These are phyloP conservation scores for Carassius gibelio DNA, from an alignment of 2,113 vertebrate species.

Conservation along the genomic window DNA sequence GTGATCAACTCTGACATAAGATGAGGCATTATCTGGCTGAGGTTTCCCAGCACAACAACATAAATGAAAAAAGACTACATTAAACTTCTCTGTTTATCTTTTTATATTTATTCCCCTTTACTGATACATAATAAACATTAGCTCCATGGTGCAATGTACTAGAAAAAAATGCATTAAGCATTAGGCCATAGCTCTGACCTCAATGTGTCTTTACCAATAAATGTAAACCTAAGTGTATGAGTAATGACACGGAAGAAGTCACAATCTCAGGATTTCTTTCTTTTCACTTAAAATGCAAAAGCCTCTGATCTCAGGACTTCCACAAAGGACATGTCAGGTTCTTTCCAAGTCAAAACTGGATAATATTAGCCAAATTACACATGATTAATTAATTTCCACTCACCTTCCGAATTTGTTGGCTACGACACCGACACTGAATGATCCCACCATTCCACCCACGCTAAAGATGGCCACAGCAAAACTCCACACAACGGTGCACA, in stretches of 20 bases:
- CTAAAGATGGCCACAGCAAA: slow-evolving; percentile 91
- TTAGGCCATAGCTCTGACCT: background rate
- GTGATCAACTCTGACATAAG: background rate
- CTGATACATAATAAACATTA: background rate
- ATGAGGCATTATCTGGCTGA: background rate
- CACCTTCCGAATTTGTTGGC: slow-evolving; percentile 92
- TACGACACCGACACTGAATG: slow-evolving; percentile 90
- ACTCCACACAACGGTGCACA: slow-evolving; percentile 88
- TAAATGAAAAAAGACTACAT: background rate
- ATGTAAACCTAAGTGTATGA: background rate
- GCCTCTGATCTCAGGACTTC: background rate
- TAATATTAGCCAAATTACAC: background rate
- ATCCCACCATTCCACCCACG: slow-evolving; percentile 93
- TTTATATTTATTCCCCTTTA: background rate
- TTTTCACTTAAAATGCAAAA: background rate
- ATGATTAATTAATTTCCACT: background rate
- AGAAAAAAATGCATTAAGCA: background rate
- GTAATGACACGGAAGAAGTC: background rate
- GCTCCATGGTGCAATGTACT: background rate
- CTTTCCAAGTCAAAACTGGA: background rate
- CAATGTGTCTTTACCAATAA: background rate
- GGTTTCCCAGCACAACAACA: background rate
- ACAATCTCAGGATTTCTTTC: background rate
- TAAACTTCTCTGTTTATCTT: background rate
- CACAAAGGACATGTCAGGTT: background rate